Percentiles rank a stretch among this genome's conserved stretches.
Evolutionary conservation across 2,797 vertebrate genomes (phyloP).

Genomic region (Avahi laniger): DNA sequence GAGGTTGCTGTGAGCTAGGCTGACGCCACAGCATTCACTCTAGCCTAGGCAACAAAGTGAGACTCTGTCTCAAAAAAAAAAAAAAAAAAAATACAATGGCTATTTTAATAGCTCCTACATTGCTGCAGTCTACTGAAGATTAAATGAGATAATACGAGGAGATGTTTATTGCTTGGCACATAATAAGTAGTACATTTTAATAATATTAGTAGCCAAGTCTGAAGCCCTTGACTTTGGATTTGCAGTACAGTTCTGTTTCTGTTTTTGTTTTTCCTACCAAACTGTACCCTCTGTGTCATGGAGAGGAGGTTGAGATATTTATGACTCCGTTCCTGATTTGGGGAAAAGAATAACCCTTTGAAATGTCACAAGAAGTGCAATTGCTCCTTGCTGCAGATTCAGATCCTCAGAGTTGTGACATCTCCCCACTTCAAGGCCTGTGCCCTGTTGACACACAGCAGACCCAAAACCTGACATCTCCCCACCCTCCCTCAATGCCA

Average conservation of each 20-base stretch:
- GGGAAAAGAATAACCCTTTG: background rate
- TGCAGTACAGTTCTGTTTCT: background rate
- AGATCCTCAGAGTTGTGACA: background rate
- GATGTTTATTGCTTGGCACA: background rate
- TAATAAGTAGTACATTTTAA: background rate
- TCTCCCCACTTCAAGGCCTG: background rate
- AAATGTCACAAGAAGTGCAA: background rate
- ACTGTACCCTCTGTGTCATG: background rate
- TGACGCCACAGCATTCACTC: no score
- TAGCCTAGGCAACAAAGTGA: no score
- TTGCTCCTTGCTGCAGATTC: background rate
- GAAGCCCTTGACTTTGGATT: background rate
- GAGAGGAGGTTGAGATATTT: background rate
- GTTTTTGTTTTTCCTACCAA: background rate
- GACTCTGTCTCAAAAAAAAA: no score
- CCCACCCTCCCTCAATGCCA: slow-evolving; percentile 45
- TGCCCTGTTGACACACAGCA: background rate
- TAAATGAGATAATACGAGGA: background rate
- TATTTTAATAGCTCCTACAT: background rate
- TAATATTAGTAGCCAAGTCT: background rate
- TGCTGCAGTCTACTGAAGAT: background rate
- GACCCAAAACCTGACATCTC: background rate
- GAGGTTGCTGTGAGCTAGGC: no score
- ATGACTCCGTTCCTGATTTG: background rate
- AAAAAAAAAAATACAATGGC: background rate